These are phyloP conservation scores for Thaumatotibia leucotreta DNA, from an alignment of 1,140 invertebrate species.

Conservation along the genomic window DNA sequence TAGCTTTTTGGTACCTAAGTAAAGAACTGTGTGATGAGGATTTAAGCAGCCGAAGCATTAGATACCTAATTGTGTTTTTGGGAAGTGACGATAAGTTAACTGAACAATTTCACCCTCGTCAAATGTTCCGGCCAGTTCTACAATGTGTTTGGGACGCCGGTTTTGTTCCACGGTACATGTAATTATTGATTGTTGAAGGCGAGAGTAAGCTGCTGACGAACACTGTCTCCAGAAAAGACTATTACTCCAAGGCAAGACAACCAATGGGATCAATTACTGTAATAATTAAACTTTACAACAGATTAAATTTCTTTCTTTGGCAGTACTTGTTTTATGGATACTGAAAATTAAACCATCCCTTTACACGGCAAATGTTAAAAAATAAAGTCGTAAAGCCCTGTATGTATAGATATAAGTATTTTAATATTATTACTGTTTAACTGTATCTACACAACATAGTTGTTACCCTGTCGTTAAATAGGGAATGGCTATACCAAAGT, in stretches of 20 bases:
- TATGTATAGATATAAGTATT: neutral
- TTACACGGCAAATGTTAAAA: neutral
- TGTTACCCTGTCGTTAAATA: neutral
- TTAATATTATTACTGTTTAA: neutral
- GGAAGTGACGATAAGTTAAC: constrained; percentile 1
- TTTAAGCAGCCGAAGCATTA: neutral
- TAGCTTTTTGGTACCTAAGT: neutral
- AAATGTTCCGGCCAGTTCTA: neutral
- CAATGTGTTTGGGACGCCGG: neutral
- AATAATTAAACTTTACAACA: constrained; percentile 12
- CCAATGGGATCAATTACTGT: constrained; percentile 26
- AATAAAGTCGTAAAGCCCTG: neutral
- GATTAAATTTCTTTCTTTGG: constrained; percentile 41
- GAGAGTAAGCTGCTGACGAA: neutral
- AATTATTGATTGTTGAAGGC: neutral
- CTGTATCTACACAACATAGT: neutral
- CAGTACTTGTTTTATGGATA: constrained; percentile 19
- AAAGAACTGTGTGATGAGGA: neutral
- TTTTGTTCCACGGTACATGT: neutral
- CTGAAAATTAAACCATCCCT: neutral
- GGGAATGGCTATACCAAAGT: neutral
- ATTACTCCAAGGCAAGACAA: neutral
- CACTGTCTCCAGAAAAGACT: neutral
- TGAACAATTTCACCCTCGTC: constrained; percentile 13
- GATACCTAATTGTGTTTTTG: neutral